Conservation (phyloP, 53 echinoderm and acorn worm species). For the Astropecten irregularis region DNA sequence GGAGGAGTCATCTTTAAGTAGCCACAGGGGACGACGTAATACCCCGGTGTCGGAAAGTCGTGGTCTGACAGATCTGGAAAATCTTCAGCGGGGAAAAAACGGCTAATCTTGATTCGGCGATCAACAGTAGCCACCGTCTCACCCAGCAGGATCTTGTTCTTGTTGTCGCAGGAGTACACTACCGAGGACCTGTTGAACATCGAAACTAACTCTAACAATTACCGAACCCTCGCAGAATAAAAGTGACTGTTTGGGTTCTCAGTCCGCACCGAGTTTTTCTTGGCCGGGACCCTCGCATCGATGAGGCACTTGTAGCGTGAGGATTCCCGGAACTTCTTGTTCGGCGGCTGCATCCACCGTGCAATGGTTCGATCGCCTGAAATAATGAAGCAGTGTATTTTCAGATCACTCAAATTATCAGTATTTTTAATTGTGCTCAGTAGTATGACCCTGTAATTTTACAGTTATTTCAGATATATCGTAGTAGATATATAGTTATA, state of each 20-base stretch:
- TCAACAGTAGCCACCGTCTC: neutral
- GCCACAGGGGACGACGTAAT: neutral
- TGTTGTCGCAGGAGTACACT: slow-evolving; percentile 27
- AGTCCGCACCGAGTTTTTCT: neutral
- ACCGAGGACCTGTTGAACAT: neutral
- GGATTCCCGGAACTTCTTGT: neutral
- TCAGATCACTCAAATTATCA: neutral
- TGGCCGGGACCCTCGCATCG: slow-evolving; percentile 10
- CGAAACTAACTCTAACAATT: neutral
- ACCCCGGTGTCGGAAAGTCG: slow-evolving; percentile 16
- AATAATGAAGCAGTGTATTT: no score
- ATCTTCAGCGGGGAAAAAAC: neutral
- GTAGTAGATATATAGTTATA: no score
- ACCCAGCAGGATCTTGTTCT: slow-evolving; percentile 31
- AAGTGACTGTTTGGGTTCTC: slow-evolving; percentile 13
- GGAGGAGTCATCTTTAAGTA: neutral
- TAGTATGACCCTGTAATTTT: no score
- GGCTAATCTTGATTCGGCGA: neutral
- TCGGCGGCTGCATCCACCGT: neutral
- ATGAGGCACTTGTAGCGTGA: neutral
- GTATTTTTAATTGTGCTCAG: no score
- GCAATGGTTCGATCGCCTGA: neutral
- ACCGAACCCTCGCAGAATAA: neutral
- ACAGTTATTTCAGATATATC: no score
- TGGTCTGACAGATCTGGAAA: neutral